These are phyloP conservation scores for Cheilosia pagana DNA, from an alignment of 2,888 invertebrate species.

Conservation along the genomic window DNA sequence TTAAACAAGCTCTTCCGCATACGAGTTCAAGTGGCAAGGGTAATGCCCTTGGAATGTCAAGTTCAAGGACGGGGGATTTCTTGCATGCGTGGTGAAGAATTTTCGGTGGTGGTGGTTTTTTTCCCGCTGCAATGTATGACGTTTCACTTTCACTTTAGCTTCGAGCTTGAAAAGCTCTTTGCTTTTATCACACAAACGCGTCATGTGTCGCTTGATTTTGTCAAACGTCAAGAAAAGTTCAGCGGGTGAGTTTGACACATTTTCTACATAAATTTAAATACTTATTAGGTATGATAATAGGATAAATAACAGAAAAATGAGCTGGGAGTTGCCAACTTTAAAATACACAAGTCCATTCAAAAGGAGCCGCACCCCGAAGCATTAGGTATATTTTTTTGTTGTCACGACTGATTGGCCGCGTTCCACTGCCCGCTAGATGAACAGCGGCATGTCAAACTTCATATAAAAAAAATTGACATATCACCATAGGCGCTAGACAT, in stretches of 20 bases:
- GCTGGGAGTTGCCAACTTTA: not conserved
- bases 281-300: too few relatives aligned
- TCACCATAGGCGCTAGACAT: too few relatives aligned
- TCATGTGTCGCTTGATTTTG: constrained; percentile 4
- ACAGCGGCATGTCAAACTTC: too few relatives aligned
- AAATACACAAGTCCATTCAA: too few relatives aligned
- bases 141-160: constrained; percentile 48
- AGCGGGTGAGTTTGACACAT: too few relatives aligned
- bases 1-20: constrained; percentile 20
- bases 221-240: constrained; percentile 5
- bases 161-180: constrained; percentile 25
- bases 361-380: too few relatives aligned
- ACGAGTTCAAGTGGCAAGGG: constrained; percentile 5
- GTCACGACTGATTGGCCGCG: too few relatives aligned
- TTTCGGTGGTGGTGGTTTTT: not conserved
- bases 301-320: too few relatives aligned
- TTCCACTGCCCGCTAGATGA: too few relatives aligned
- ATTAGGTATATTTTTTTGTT: too few relatives aligned
- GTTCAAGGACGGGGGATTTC: constrained; percentile 43
- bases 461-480: too few relatives aligned
- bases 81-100: not conserved
- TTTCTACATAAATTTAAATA: too few relatives aligned
- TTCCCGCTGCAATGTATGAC: constrained; percentile 5
- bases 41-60: constrained; percentile 53
- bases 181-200: not conserved